phyloP scores from a whole-genome alignment of 2,797 vertebrate genomes.

The Halcyon chelicuti region DNA sequence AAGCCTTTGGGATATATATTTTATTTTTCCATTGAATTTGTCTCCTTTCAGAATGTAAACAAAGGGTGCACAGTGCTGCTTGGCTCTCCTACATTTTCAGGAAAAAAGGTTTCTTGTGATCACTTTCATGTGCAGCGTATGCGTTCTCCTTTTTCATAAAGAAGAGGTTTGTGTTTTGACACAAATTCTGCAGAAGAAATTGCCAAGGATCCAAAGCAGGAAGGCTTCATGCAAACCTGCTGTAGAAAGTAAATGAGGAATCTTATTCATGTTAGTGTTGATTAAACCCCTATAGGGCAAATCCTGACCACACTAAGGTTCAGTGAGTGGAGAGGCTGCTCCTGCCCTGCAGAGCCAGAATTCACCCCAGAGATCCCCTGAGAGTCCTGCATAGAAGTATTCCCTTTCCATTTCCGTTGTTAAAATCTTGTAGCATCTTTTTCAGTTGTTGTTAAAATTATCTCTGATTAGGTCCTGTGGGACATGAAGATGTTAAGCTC shows the following conservation, averaged over 20 bases:
- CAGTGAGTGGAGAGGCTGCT: not conserved
- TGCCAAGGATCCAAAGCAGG: not conserved
- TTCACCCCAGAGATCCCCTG: not conserved
- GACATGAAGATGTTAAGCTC: not conserved
- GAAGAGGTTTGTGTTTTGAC: not conserved
- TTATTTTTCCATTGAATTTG: constrained; percentile 23
- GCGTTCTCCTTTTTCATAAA: not conserved
- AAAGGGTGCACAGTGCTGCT: not conserved
- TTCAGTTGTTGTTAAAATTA: not conserved
- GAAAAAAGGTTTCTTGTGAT: not conserved
- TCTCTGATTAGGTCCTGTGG: not conserved
- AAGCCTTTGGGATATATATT: constrained; percentile 26
- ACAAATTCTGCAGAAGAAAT: not conserved
- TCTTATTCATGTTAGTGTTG: not conserved
- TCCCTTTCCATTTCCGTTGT: not conserved
- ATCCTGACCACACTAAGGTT: not conserved
- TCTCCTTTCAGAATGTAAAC: constrained; percentile 1
- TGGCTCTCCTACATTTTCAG: not conserved
- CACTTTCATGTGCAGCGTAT: not conserved
- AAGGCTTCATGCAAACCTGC: not conserved
- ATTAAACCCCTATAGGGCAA: not conserved
- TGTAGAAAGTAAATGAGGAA: not conserved
- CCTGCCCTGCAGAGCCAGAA: not conserved
- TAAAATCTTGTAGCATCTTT: not conserved
- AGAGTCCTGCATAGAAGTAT: not conserved